Conservation (phyloP, 2,888 invertebrate species). For the Drosophila fulvimacula region DNA sequence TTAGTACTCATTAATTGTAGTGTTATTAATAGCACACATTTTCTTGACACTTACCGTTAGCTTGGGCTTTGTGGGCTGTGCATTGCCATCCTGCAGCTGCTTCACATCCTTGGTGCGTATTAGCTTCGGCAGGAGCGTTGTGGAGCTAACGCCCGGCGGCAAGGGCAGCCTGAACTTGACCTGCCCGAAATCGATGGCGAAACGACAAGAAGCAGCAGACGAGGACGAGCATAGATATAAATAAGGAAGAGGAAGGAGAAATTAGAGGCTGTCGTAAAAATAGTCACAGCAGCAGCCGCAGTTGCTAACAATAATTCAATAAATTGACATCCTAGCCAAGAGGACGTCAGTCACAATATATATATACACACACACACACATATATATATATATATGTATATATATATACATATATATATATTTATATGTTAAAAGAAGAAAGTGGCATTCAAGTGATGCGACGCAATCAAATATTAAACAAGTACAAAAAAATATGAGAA, state of each 20-base stretch:
- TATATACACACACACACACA: background rate
- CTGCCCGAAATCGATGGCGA: conserved; percentile 57
- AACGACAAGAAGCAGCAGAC: background rate
- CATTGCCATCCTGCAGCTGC: conserved; percentile 84
- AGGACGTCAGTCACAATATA: conserved; percentile 9
- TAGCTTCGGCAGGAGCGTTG: conserved; percentile 92
- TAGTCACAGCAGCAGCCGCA: background rate
- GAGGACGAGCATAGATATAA: conserved; percentile 1
- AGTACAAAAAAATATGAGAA: background rate
- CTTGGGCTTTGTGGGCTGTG: conserved; percentile 88
- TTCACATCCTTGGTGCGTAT: conserved; percentile 91
- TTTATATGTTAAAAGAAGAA: conserved; percentile 26
- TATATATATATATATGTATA: background rate
- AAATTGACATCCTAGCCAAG: conserved; percentile 43
- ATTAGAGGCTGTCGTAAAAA: background rate
- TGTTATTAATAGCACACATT: background rate
- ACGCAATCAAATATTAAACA: conserved; percentile 18
- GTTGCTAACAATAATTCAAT: conserved; percentile 32
- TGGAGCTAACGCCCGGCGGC: conserved; percentile 85
- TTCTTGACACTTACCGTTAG: conserved; percentile 88
- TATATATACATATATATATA: background rate
- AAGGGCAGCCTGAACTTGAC: conserved; percentile 85
- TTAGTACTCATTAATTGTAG: background rate
- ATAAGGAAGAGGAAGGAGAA: background rate
- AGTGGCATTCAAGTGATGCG: conserved; percentile 22